phyloP scores from a whole-genome alignment of 2,888 invertebrate genomes.

The Spilosoma lubricipeda region DNA sequence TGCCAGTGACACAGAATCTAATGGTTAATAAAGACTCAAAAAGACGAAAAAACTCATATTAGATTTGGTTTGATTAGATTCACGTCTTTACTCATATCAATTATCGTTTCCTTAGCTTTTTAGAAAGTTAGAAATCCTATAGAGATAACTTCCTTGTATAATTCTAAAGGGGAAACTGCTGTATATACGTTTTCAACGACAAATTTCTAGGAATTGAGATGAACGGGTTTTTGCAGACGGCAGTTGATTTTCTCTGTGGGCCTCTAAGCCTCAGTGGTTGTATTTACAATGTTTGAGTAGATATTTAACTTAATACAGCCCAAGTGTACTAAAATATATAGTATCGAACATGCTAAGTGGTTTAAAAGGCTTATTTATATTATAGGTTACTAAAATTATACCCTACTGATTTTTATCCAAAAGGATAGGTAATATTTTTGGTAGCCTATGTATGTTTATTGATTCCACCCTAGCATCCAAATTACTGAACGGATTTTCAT shows the following conservation, averaged over 20 bases:
- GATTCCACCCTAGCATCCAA: no score
- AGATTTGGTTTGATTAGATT: slow-evolving; percentile 23
- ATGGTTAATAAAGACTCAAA: slow-evolving; percentile 2
- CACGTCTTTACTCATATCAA: not conserved
- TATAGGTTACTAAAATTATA: no score
- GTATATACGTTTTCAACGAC: not conserved
- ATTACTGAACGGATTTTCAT: no score
- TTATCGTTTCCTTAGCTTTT: slow-evolving; percentile 29
- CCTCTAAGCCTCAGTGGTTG: no score
- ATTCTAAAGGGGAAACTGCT: not conserved
- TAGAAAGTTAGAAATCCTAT: slow-evolving; percentile 16
- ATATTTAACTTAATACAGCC: no score
- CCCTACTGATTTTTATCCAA: no score
- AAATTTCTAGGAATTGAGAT: not conserved
- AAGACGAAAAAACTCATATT: slow-evolving; percentile 13
- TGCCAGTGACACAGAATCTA: slow-evolving; percentile 28
- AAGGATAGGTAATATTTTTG: no score
- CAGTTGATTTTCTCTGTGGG: not conserved
- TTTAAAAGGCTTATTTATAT: no score
- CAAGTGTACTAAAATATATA: no score
- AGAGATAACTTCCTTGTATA: not conserved
- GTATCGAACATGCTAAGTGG: no score
- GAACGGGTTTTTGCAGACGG: not conserved
- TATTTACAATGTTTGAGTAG: no score
- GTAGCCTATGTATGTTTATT: no score